phyloP scores from a whole-genome alignment of 1,140 invertebrate species.

The Euschistus heros region DNA sequence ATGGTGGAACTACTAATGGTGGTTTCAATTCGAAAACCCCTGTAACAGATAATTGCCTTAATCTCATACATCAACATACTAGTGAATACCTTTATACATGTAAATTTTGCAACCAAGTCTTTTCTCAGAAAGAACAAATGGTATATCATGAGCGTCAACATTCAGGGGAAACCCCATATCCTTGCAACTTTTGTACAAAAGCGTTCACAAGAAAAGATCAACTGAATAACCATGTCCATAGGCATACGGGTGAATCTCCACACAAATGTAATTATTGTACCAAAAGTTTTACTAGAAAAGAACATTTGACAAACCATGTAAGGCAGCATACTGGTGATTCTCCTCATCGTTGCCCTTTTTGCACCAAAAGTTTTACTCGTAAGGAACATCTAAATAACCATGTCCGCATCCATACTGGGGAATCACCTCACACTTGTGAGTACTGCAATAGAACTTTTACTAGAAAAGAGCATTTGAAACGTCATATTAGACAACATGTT shows the following conservation, averaged over 20 bases:
- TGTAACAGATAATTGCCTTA: constrained; percentile 68
- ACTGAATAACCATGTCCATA: constrained; percentile 60
- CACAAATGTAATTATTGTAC: constrained; percentile 44
- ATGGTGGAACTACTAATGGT: constrained; percentile 73
- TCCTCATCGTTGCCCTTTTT: constrained; percentile 50
- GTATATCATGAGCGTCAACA: constrained; percentile 73
- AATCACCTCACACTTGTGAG: constrained; percentile 70
- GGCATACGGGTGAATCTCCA: constrained; percentile 57
- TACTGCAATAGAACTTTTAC: constrained; percentile 73
- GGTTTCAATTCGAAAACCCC: constrained; percentile 75
- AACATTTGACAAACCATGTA: constrained; percentile 52
- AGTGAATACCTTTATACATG: constrained; percentile 74
- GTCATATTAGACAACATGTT: constrained; percentile 78
- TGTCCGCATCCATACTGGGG: constrained; percentile 63
- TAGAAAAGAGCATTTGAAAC: constrained; percentile 67
- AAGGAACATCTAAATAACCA: constrained; percentile 88
- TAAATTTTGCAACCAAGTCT: constrained; percentile 71
- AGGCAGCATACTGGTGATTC: constrained; percentile 62
- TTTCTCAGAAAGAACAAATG: constrained; percentile 69
- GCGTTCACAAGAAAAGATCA: constrained; percentile 74
- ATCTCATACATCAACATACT: constrained; percentile 60
- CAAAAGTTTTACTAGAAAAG: constrained; percentile 53
- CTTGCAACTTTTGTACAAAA: constrained; percentile 70
- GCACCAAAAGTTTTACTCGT: constrained; percentile 68
- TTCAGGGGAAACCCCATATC: constrained; percentile 69